A percentile compares a stretch with the other conserved stretches of the same genome.
Conservation (phyloP, 2,797 vertebrate genomes). For the Margarornis squamiger region DNA sequence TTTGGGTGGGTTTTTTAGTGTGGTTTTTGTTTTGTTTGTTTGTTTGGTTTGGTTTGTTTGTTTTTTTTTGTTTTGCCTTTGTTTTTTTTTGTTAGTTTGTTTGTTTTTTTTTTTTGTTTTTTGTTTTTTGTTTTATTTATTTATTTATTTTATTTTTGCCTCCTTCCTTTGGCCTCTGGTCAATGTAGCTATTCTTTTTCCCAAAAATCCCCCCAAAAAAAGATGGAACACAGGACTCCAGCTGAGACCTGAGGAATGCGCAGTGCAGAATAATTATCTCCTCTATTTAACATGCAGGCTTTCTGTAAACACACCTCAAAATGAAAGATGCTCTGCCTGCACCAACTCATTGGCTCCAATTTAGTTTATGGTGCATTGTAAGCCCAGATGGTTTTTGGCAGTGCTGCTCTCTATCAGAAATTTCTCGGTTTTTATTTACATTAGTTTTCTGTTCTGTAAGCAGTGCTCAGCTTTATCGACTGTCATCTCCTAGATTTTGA, state of each 20-base stretch:
- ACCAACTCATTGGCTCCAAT: not conserved
- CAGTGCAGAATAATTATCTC: not conserved
- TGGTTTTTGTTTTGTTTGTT: too few species aligned
- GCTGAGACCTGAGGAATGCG: not conserved
- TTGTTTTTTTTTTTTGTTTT: not conserved
- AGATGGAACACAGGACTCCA: not conserved
- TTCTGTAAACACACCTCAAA: constrained; percentile 22
- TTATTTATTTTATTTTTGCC: not conserved
- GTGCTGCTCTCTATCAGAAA: not conserved
- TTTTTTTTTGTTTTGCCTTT: not conserved
- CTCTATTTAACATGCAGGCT: not conserved
- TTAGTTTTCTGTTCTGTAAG: not conserved
- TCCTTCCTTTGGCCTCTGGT: not conserved
- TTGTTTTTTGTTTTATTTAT: too few species aligned
- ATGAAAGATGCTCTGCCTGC: not conserved
- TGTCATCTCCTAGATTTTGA: not conserved
- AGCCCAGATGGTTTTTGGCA: not conserved
- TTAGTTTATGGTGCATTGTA: not conserved
- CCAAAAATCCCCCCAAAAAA: not conserved
- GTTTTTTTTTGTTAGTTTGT: too few species aligned
- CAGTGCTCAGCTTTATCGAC: not conserved
- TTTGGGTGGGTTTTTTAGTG: too few species aligned
- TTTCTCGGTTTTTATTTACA: not conserved
- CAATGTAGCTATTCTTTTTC: not conserved
- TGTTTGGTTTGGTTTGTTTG: too few species aligned